Conservation (phyloP, 1,140 invertebrate genomes). For the Cyphomyrmex costatus region DNA sequence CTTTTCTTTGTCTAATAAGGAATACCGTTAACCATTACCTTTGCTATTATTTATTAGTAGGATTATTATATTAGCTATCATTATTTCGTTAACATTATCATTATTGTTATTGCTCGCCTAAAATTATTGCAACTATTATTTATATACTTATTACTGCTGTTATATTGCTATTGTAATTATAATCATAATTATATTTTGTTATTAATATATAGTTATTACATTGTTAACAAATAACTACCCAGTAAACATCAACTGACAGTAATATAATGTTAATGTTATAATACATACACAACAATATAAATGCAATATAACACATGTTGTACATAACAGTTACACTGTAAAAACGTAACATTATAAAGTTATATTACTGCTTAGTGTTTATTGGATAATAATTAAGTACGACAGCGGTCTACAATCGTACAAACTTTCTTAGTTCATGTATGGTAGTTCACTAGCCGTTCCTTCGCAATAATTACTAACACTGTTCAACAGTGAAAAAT, state of each 20-base stretch:
- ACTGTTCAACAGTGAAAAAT: too few relatives aligned
- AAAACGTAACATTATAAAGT: too few relatives aligned
- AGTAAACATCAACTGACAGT: too few relatives aligned
- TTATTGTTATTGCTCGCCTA: conserved; percentile 26
- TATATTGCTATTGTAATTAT: conserved; percentile 39
- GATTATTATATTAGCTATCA: conserved; percentile 19
- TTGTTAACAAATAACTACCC: conserved; percentile 21
- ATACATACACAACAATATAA: too few relatives aligned
- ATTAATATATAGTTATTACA: conserved; percentile 32
- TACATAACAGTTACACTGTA: too few relatives aligned
- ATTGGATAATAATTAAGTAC: conserved; percentile 31
- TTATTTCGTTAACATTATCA: conserved; percentile 18
- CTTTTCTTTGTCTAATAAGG: background rate
- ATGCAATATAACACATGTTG: too few relatives aligned
- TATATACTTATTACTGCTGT: conserved; percentile 28
- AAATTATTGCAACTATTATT: conserved; percentile 28
- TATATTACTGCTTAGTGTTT: background rate
- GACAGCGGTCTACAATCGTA: conserved; percentile 62
- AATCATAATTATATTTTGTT: conserved; percentile 45
- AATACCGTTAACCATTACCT: background rate
- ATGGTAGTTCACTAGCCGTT: conserved; percentile 11
- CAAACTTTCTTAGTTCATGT: conserved; percentile 54
- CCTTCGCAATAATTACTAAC: background rate
- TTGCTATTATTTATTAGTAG: conserved; percentile 19
- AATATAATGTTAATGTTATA: too few relatives aligned